Evolutionary conservation across 2,797 vertebrate species (phyloP), one percentile per base, ranked within the genome.

Genomic region (Coreius guichenoti): DNA sequence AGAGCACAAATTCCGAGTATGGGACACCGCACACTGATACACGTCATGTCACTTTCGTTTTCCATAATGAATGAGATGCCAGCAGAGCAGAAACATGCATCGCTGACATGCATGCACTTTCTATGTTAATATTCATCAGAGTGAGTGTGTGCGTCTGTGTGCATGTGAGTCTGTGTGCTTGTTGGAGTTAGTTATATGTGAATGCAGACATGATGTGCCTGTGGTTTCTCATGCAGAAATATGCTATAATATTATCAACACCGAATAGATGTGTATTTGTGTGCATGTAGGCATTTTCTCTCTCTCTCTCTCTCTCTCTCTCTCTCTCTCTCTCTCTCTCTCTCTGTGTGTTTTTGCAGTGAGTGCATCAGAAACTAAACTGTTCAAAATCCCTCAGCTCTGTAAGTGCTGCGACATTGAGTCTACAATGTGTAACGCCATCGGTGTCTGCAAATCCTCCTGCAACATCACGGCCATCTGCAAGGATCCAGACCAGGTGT

Each of bases 331-430:
- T 14, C 45, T 14, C 45, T 47, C 45, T 14, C 45, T 47, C 45
- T 47, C 21, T 86, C 0, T 6, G 8, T 80, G n/a, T 87, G 8
- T 47, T 7, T 51, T 23, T 49, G 61, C 8, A 75, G 70, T 3
- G 1, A 0, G 0, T 16, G 0, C 14, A 12, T 1, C 54, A 14
- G 5, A 6, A 5, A 5, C 1, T 2, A 56, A 33, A 8, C 2
- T 0, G 8, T 58, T 17, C 29, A 90, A 86, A 83, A 0, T 91
- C 0, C 33, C 0, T 0, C 79, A 26, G 5, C 83, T 95, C 69
- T 96, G 95, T 89, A 93, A 67, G 89, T 95, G 95, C 89, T 96
- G 95, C 67, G 95, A 95, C 11, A 61, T 90, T 12, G 79, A 0
- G 12, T 2, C 33, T 0, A 93, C 91, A 49, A 89, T 0, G 88